Evolutionary conservation across 2,113 vertebrate genomes (phyloP), one percentile per base, ranked within the genome.

Genomic region (Cichladusa arquata): DNA sequence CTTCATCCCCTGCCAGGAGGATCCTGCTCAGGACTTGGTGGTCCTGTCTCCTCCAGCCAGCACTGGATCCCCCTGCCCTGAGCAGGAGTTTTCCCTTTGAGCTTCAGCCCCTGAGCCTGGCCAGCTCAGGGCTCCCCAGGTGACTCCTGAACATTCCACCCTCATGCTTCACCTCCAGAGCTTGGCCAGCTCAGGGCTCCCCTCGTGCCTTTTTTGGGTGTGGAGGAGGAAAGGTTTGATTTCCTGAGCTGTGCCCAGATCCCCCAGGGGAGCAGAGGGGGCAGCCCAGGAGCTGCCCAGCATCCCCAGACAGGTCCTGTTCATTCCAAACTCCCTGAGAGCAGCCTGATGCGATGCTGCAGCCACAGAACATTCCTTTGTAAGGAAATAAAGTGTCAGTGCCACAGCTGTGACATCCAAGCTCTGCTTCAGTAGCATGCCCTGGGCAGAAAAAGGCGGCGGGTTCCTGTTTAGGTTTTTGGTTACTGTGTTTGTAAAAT

Each of bases 391-490:
- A 69, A 84, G 85, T 86, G 96, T 95, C 95, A 81, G 84, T 93
- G 93, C 67, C 96, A 88, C 93, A 95, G 93, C 95, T 88, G 93
- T 65, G 96, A 86, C 86, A 79, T 88, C 88, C 45, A 62, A 6
- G 58, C 78, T 6, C 62, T 0, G 60, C 60, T 81, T 48, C 85
- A 5, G 94, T 91, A 94, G 94, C 93, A 1, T 58, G 87, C 51
- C 6, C 81, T 6, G 87, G 87, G 95, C 97, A 96, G 81, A 38
- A 57, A 61, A 72, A 81, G 86, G 88, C 67, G 1, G 71, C 3
- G 19, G 84, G 94, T 90, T 97, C 95, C 89, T 96, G 92, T 96
- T 97, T 94, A 93, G 93, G 95, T 96, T 95, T 96, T 96, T 3
- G 16, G 96, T 97, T 96, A 92, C 96, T 61, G 33, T 87, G 89